Percentiles rank a stretch among this genome's conserved stretches.
Evolutionary conservation across 2,888 invertebrate genomes (phyloP).

Genomic region (Drosophila borealis): DNA sequence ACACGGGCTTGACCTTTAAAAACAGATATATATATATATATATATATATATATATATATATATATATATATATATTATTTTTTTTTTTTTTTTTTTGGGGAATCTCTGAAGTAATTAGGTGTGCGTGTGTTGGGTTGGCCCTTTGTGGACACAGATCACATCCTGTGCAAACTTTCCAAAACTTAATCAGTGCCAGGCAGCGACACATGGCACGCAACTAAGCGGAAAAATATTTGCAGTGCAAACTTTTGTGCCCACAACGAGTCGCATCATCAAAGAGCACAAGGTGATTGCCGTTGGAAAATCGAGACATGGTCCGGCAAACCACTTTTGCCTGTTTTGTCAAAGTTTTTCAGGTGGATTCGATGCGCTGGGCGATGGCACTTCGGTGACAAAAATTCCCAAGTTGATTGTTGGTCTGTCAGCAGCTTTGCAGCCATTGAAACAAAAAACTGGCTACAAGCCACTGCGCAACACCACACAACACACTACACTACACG

Average conservation of each 20-base stretch:
- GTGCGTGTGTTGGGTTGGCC: conserved; percentile 14
- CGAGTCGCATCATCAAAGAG: conserved; percentile 66
- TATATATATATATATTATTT: not conserved
- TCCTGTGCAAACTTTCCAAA: conserved; percentile 62
- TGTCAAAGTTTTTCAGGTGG: conserved; percentile 68
- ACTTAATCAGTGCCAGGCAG: conserved; percentile 68
- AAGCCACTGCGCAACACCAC: conserved; percentile 42
- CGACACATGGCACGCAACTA: conserved; percentile 79
- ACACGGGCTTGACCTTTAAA: conserved; percentile 29
- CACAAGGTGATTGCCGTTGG: conserved; percentile 69
- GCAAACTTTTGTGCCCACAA: conserved; percentile 52
- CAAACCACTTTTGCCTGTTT: conserved; percentile 40
- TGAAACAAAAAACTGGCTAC: conserved; percentile 72
- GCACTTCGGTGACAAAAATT: conserved; percentile 79
- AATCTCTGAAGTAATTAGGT: conserved; percentile 75
- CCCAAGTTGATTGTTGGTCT: conserved; percentile 81
- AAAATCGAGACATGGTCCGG: conserved; percentile 61
- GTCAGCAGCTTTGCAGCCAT: conserved; percentile 71
- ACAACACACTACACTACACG: conserved; percentile 25
- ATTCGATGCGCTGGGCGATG: conserved; percentile 59
- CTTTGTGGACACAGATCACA: conserved; percentile 38
- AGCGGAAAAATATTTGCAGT: conserved; percentile 76
- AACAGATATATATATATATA: conserved; percentile 2
- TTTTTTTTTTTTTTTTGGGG: conserved; percentile 1
- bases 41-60: not conserved